Conservation (phyloP, 2,888 invertebrate genomes). For the Ectemnius cavifrons region DNA sequence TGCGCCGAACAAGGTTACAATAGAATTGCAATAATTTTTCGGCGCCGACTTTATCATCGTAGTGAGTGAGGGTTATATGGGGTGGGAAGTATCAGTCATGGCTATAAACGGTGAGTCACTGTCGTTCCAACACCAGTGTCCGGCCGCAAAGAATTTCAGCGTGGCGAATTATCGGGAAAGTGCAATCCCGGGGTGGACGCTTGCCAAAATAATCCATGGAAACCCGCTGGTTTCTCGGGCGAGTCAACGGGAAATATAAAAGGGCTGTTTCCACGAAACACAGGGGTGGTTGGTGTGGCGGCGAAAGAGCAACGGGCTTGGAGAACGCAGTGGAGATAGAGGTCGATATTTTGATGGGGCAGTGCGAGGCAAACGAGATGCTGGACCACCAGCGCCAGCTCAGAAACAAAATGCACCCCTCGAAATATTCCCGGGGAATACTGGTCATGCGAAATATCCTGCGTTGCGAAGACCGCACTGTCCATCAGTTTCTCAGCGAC, state of each 20-base stretch:
- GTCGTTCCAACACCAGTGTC: no score
- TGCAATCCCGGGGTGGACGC: constrained; percentile 25
- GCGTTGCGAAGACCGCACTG: background rate
- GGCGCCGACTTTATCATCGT: no score
- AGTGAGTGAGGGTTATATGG: no score
- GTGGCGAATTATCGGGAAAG: constrained; percentile 18
- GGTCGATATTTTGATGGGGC: constrained; percentile 2
- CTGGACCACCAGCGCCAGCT: background rate
- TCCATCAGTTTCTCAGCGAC: background rate
- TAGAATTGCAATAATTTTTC: no score
- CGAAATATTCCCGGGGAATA: constrained; percentile 20
- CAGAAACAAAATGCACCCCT: constrained; percentile 29
- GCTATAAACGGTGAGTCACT: no score
- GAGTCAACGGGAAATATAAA: constrained; percentile 41
- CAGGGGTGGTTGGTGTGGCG: constrained; percentile 2
- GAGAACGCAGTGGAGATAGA: constrained; percentile 17
- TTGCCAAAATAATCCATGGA: constrained; percentile 30
- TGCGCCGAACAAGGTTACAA: no score
- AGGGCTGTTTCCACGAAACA: constrained; percentile 37
- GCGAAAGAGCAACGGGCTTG: constrained; percentile 21
- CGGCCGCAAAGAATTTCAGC: constrained; percentile 25
- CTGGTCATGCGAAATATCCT: background rate
- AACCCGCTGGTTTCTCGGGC: constrained; percentile 28
- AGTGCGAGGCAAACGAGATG: background rate
- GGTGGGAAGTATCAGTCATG: no score